Percentiles rank a stretch among this genome's conserved stretches.
phyloP scores from a whole-genome alignment of 2,888 invertebrate species.

The Chrysodeixis includens region DNA sequence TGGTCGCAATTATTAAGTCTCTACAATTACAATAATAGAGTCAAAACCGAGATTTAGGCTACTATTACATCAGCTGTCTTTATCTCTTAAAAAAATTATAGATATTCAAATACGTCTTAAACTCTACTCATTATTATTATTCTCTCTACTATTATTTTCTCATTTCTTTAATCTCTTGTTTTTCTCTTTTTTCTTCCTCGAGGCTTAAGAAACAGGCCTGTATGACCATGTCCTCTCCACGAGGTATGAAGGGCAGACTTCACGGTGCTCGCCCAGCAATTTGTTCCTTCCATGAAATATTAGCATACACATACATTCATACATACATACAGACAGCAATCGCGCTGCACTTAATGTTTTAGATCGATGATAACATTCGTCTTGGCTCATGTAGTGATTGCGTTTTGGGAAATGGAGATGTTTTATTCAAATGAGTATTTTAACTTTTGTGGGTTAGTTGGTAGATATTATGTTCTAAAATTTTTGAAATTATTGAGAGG shows the following conservation, averaged over 20 bases:
- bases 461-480: no score
- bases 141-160: no score
- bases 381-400: neutral
- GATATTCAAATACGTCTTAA: no score
- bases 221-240: constrained; percentile 11
- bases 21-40: no score
- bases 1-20: no score
- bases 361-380: constrained; percentile 34
- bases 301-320: constrained; percentile 42
- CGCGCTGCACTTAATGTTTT: constrained; percentile 23
- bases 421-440: neutral
- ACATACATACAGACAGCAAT: constrained; percentile 20
- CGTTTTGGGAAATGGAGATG: neutral
- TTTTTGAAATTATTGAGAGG: no score
- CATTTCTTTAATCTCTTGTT: no score
- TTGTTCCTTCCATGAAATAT: constrained; percentile 55
- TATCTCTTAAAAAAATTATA: no score
- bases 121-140: no score
- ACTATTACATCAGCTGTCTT: no score
- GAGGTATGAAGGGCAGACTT: constrained; percentile 57
- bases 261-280: constrained; percentile 47
- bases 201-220: neutral
- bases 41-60: no score
- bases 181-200: no score
- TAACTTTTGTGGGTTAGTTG: neutral